Conservation (phyloP, 2,888 invertebrate species). For the Dicycla oo region DNA sequence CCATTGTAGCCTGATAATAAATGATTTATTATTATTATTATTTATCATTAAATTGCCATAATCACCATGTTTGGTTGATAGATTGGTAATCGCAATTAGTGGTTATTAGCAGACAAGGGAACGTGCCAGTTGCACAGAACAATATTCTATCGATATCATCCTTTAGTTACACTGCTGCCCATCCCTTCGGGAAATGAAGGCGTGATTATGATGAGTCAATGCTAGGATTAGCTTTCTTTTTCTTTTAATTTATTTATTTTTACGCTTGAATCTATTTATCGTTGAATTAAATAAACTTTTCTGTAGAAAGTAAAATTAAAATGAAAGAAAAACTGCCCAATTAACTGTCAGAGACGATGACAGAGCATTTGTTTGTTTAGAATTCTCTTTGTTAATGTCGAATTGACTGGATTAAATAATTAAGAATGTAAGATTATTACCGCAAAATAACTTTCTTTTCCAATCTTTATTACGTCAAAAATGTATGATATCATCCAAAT, state of each 20-base stretch:
- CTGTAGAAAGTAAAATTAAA: constrained; percentile 20
- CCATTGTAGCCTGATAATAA: too few relatives aligned
- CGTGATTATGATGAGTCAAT: neutral
- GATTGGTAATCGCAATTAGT: neutral
- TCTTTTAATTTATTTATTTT: neutral
- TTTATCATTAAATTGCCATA: neutral
- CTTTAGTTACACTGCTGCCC: neutral
- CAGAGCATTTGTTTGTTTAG: constrained; percentile 18
- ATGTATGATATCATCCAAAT: neutral
- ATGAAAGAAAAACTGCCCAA: constrained; percentile 14
- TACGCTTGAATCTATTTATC: constrained; percentile 5
- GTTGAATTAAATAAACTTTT: constrained; percentile 1
- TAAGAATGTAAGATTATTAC: too few relatives aligned
- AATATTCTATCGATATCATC: neutral
- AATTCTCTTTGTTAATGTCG: neutral
- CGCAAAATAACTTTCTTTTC: neutral
- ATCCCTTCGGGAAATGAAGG: neutral
- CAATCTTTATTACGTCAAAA: neutral
- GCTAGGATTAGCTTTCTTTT: neutral
- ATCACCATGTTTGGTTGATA: neutral
- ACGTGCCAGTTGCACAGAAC: neutral
- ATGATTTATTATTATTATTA: too few relatives aligned
- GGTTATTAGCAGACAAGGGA: neutral
- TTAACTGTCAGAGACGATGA: neutral
- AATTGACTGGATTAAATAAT: neutral